Evolutionary conservation across 2,113 vertebrate species (phyloP), one percentile per base, ranked within the genome.

Genomic region (Shinisaurus crocodilurus): DNA sequence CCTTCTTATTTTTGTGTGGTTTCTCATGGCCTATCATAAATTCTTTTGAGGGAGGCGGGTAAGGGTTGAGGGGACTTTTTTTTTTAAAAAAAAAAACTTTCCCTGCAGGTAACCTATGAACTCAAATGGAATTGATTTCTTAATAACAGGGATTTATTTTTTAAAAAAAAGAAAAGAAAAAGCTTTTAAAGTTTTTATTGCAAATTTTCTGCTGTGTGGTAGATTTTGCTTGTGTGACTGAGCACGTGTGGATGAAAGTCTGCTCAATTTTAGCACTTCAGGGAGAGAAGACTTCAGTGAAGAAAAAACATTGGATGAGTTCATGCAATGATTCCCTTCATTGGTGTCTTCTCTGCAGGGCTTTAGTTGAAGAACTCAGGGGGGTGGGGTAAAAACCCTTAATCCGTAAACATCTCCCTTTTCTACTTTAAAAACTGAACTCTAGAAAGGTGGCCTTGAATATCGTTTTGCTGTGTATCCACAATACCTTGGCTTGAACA

Each of bases 181-280:
- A 40, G 29, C 54, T 80, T 86, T 90, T 72, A 63, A 60, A 57
- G 67, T 34, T 86, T 81, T 81, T 70, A 70, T n/a, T 86, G 37
- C 67, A 69, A 9, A 9, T 12, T 48, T 77, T 84, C 48, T 18
- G 67, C 50, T 87, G 65, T 86, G 65, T 81, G 67, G 48, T 81
- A 50, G 12, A 87, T 87, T 63, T 90, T 74, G 77, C 50, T n/a
- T 86, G n/a, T 86, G 18, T 65, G 6, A 72, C 15, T 81, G 89
- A 86, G 63, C 3, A 1, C 86, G 65, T 43, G 23, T 48, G 45
- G 84, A 69, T 69, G 63, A 69, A 90, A 79, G 32, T 40, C 43
- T 67, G 34, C 75, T 77, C 84, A 20, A 85, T 85, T 79, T 79
- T 54, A 69, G 25, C 32, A 54, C 32, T 37, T 65, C 70, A 45